Evolutionary conservation across 2,888 invertebrate species (phyloP).

Genomic region (Stegophylla sp.): DNA sequence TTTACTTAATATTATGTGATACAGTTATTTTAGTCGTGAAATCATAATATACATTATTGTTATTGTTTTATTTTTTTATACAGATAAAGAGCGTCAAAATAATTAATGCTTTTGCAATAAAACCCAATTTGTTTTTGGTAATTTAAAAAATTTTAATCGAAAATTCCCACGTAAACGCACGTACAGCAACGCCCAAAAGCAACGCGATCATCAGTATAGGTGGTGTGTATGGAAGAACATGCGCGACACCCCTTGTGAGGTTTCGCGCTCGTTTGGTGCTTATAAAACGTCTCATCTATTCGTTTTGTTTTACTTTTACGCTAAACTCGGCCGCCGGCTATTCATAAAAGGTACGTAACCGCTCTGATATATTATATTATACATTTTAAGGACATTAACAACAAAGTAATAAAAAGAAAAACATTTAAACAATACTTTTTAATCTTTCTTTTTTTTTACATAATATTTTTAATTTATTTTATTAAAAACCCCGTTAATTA

Average conservation of each 20-base stretch:
- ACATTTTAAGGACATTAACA: not conserved
- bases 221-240: slow-evolving; percentile 43
- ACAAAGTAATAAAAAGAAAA: not conserved
- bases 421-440: not conserved
- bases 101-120: too few species aligned
- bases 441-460: not conserved
- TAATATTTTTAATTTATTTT: not conserved
- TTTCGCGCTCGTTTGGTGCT: slow-evolving; percentile 20
- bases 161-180: too few species aligned
- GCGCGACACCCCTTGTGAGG: slow-evolving; percentile 39
- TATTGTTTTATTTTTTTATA: too few species aligned
- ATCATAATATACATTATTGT: too few species aligned
- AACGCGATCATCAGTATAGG: slow-evolving; percentile 8
- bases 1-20: too few species aligned
- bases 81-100: too few species aligned
- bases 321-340: slow-evolving; percentile 38
- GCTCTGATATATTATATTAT: not conserved
- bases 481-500: too few species aligned
- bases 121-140: too few species aligned
- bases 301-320: slow-evolving; percentile 43
- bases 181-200: not conserved
- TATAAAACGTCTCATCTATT: slow-evolving; percentile 49
- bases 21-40: too few species aligned
- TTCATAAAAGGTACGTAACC: slow-evolving; percentile 48
- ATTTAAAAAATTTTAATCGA: too few species aligned